These are phyloP conservation scores for Cromileptes altivelis DNA, from an alignment of 2,113 vertebrate genomes.

Conservation along the genomic window DNA sequence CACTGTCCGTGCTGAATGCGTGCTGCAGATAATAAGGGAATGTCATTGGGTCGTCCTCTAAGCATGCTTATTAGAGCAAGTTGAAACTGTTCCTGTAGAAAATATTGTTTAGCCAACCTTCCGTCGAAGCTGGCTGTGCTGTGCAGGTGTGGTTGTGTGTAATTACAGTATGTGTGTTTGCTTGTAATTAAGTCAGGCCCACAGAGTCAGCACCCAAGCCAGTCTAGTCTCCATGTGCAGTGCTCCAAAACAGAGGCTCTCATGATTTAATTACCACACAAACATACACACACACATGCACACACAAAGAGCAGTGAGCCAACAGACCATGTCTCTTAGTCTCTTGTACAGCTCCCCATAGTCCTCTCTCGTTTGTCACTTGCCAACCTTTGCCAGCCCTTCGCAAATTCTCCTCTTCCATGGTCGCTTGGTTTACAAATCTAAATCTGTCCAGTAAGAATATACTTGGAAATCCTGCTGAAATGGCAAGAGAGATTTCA, in stretches of 20 bases:
- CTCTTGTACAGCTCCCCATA: slow-evolving; percentile 19
- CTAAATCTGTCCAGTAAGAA: too few species aligned
- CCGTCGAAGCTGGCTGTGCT: slow-evolving; percentile 12
- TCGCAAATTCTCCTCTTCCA: slow-evolving; percentile 8
- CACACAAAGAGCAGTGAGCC: slow-evolving; percentile 16
- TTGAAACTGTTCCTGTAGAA: slow-evolving; percentile 44
- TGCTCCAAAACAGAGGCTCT: slow-evolving; percentile 56
- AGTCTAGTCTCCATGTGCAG: slow-evolving; percentile 32
- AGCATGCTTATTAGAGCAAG: slow-evolving; percentile 33
- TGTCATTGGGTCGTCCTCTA: slow-evolving; percentile 38
- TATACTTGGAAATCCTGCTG: too few species aligned
- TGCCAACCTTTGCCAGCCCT: slow-evolving; percentile 41
- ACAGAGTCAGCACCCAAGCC: slow-evolving; percentile 52
- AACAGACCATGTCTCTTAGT: slow-evolving; percentile 31
- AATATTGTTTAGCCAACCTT: slow-evolving; percentile 53
- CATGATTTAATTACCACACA: slow-evolving; percentile 70
- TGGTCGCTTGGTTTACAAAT: too few species aligned
- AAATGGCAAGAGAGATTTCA: too few species aligned
- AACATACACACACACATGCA: slow-evolving; percentile 49
- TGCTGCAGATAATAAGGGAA: slow-evolving; percentile 39
- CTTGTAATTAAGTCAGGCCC: slow-evolving; percentile 71
- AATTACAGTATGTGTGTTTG: slow-evolving; percentile 71
- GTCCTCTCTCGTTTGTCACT: slow-evolving; percentile 56
- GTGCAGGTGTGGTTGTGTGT: slow-evolving; percentile 67
- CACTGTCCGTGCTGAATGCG: slow-evolving; percentile 7